Evolutionary conservation across 2,797 vertebrate genomes (phyloP), one percentile per base, ranked within the genome.

Genomic region (Takifugu ocellatus): DNA sequence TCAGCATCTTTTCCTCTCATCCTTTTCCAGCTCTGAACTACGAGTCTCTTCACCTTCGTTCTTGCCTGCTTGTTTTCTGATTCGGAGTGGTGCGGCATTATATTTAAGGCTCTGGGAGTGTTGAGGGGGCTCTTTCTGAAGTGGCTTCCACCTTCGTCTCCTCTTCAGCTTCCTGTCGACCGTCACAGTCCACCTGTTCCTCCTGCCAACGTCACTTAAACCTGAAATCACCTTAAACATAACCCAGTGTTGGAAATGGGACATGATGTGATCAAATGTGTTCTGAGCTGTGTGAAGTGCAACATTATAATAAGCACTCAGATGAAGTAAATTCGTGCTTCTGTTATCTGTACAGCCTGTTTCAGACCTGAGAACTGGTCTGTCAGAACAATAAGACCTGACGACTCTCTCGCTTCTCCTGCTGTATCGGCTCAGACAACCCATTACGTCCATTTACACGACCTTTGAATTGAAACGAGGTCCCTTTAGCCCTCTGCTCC

Each of bases 361-460:
- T 70, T 49, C 36, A 39, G 59, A 33, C 21, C 53, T 25, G 54
- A 16, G 31, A 33, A 10, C 31, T 10, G 1, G 31, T 33, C 6
- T 33, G 31, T 33, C 31, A 9, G 49, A 45, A 66, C 66, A 79
- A 76, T 64, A 54, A 62, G 50, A 68, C 52, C 71, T 56, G 77
- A 70, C 75, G 66, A 63, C n/a, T 17, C 48, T 63, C 55, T 45
- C 66, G 26, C 67, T 5, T 29, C 65, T 70, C 67, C 58, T 76
- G 36, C 62, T 69, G n/a, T 54, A 80, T 78, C 72, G 78, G 65
- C 43, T 65, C 61, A 66, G 76, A 81, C 81, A 81, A 61, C 73
- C 77, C 84, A 87, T 85, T 80, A 79, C 73, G 74, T 70, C 36
- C 72, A 70, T 66, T 78, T 67, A 81, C 65, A 51, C 57, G 60